Evolutionary conservation across 2,797 vertebrate species (phyloP), one percentile per base, ranked within the genome.

Genomic region (Erpetoichthys calabaricus): DNA sequence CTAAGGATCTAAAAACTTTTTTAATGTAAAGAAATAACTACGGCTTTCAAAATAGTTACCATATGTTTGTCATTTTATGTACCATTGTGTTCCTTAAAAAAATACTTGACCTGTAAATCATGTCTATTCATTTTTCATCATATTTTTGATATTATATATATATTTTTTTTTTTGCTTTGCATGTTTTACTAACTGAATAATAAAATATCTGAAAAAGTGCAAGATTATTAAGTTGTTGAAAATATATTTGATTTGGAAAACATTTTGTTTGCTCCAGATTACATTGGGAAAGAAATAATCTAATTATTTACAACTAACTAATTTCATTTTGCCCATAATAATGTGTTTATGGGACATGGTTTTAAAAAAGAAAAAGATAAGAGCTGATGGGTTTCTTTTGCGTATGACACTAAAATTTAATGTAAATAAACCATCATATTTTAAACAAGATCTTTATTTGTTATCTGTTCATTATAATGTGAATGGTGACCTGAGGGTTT

Each of bases 371-470:
- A 69, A 62, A 65, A 69, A n/a, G 1, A 25, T 25, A 2, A 25
- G 25, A 64, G 60, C 66, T 65, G 72, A 74, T 77, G 76, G 25
- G 25, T 83, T 82, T 73, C 71, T 79, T 76, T 62, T 73, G 62
- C 75, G 65, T 57, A 69, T 80, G 80, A 83, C 71, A 73, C 64
- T 73, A 72, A 80, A 70, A 76, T 68, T 67, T 71, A 64, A 69
- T 86, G 85, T 86, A 84, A 87, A 88, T 87, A 88, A 88, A 54
- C 53, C 53, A 42, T 87, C 68, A 43, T 69, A 63, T 66, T 75
- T 64, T 69, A 61, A 73, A 75, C 53, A 59, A 65, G 50, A 56
- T 45, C 5, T 57, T 70, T 76, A 74, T 78, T 64, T 60, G 73
- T 73, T 46, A 65, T 71, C 60, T 55, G 59, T 49, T 49, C 25